Conservation (phyloP, 1,140 invertebrate genomes). For the Nasonia longicornis region DNA sequence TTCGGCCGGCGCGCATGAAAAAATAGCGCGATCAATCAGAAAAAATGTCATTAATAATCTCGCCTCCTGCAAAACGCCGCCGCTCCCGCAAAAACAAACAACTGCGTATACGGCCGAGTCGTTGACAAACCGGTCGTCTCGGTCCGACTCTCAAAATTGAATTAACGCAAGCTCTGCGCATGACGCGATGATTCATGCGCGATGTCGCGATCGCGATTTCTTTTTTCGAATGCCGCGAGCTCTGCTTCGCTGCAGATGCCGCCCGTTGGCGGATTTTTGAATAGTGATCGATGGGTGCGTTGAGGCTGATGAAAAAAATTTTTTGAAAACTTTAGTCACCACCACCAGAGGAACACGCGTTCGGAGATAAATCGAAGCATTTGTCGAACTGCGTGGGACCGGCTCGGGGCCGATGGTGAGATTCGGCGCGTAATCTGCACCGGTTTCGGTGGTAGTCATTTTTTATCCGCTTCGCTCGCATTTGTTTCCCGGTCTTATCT, state of each 20-base stretch:
- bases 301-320: no score
- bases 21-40: constrained; percentile 10
- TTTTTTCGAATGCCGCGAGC: neutral
- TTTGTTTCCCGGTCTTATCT: constrained; percentile 27
- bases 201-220: neutral
- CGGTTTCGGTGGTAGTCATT: neutral
- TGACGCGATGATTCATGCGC: constrained; percentile 27
- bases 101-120: neutral
- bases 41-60: constrained; percentile 9
- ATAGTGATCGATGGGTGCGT: no score
- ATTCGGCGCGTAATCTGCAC: neutral
- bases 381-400: no score
- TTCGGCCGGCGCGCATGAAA: constrained; percentile 11
- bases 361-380: no score
- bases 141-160: constrained; percentile 26
- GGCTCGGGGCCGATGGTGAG: neutral
- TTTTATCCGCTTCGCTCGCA: constrained; percentile 23
- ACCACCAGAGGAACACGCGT: no score
- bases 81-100: constrained; percentile 27
- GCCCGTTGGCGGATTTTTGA: no score
- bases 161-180: constrained; percentile 13
- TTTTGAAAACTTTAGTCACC: no score
- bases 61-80: neutral
- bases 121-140: constrained; percentile 20
- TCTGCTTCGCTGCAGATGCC: no score